Base-by-base conservation (phyloP, 1,140 invertebrate species). In the Heterodera schachtii region DNA sequence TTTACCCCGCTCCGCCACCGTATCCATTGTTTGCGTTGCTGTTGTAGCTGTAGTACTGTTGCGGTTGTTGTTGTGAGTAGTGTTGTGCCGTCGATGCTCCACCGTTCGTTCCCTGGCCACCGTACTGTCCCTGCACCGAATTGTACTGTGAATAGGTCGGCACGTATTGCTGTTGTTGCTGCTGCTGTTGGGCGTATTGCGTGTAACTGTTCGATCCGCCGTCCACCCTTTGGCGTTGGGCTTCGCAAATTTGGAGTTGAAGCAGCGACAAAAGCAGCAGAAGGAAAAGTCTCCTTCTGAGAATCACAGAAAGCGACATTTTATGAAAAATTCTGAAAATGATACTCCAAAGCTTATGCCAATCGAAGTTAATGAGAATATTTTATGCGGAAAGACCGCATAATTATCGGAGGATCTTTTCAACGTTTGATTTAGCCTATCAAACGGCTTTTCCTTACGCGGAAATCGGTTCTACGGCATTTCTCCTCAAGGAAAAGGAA, bases 141-240 rank as follows among this genome's bases (percentile, higher is more conserved):
- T 6, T 6, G 19, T 4, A 21, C 6, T 73, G 19, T 5, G 44
- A 19, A 31, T 6, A 43, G 3, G 19, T 74, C 9, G 69, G 69
- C 9, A 71, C 69, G 43, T 71, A 78, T 16, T n/a, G 60, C 76
- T 69, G 77, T 66, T 49, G 75, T 16, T n/a, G 60, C 76, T 69
- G 77, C 21, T 49, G 75, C 49, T 78, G 77, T 69, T 75, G 73
- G 49, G 66, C 5, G 41, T 64, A 52, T 64, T 78, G 66, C 16
- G 64, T 78, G 52, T 46, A 41, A 11, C 77, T 78, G 77, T 78
- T 78, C 44, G 46, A 49, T 6, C 77, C 77, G 5, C 77, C 77
- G 19, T 78, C 77, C 5, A 78, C 60, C 66, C 64, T 41, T 78
- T 78, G 77, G 8, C 64, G 44, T 49, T 78, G 77, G 21, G 49